Evolutionary conservation across 1,140 invertebrate species (phyloP), one percentile per base, ranked within the genome.

Genomic region (Euschistus heros): DNA sequence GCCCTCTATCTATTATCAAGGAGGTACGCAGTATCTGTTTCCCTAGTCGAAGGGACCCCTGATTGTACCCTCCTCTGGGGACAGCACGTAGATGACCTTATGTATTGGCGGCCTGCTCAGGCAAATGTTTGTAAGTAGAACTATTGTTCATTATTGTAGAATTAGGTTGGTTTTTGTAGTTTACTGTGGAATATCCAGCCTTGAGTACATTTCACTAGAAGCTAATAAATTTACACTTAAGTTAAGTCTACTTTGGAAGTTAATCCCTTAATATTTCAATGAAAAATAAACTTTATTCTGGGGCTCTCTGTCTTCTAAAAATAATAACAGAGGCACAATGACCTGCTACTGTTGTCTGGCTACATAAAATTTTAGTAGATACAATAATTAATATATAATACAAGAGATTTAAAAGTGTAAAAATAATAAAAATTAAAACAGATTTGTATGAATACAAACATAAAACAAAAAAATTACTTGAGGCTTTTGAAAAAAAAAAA

Each of bases 51-150:
- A 65, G 55, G 50, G 22, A 62, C 57, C 0, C 46, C 57, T 80
- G 72, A 71, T 80, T 75, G 26, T 71, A 75, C 18, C 71, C 74
- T 14, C 72, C 75, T 26, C 70, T 87, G 86, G 79, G 84, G 87
- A 0, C 84, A 88, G 55, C 78, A 80, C 37, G 79, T 90, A 0
- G 79, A 81, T 20, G 79, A 80, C 66, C 80, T 85, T 0, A 73
- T 90, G n/a, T 87, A 86, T 68, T 90, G 87, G 82, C 79, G 86
- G 68, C 87, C 88, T 27, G 86, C 86, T 3, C 88, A 89, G 74
- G 86, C 86, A 26, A 90, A 90, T 73, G 87, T 87, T 47, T 84
- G 88, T 88, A 76, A 82, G 81, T 77, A 6, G 2, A 20, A 5
- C 10, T 20, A 20, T 1, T 44, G 7, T 44, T 17, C 20, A 50